Evolutionary conservation across 1,140 invertebrate genomes (phyloP).

Genomic region (Acromyrmex echinatior): DNA sequence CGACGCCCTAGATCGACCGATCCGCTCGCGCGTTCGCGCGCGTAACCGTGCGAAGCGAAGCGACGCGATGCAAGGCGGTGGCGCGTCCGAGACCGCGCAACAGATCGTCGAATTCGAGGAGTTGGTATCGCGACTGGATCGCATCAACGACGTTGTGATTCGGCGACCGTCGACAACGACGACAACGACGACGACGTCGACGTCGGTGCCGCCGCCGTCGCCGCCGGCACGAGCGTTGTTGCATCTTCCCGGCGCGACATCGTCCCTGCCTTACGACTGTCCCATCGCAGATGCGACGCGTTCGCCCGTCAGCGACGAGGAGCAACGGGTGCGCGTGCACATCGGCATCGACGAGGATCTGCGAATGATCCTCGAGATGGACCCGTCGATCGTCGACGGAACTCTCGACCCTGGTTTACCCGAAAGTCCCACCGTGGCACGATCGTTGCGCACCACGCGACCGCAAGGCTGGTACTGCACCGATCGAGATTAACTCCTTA

Average conservation of each 20-base stretch:
- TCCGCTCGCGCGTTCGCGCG: constrained; percentile 54
- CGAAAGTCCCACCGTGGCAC: constrained; percentile 70
- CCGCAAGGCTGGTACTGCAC: constrained; percentile 83
- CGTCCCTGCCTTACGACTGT: constrained; percentile 32
- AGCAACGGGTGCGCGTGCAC: constrained; percentile 85
- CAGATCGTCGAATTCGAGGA: constrained; percentile 85
- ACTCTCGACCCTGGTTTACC: constrained; percentile 68
- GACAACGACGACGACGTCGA: constrained; percentile 33
- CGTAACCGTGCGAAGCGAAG: constrained; percentile 61
- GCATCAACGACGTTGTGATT: constrained; percentile 79
- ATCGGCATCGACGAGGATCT: constrained; percentile 89
- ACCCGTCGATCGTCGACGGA: constrained; percentile 88
- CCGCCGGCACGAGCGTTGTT: constrained; percentile 22
- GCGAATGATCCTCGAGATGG: constrained; percentile 89
- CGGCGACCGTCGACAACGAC: background rate
- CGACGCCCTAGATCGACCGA: constrained; percentile 77
- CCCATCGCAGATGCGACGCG: background rate
- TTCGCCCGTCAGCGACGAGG: constrained; percentile 19
- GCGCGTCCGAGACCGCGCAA: constrained; percentile 77
- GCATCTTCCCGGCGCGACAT: background rate
- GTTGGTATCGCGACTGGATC: constrained; percentile 82
- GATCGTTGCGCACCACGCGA: constrained; percentile 77
- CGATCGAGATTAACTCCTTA: constrained; percentile 53
- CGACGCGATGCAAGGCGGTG: constrained; percentile 74
- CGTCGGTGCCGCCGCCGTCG: constrained; percentile 20